These are phyloP conservation scores for Drosophila kanapiae DNA, from an alignment of 1,140 invertebrate genomes.

Conservation along the genomic window DNA sequence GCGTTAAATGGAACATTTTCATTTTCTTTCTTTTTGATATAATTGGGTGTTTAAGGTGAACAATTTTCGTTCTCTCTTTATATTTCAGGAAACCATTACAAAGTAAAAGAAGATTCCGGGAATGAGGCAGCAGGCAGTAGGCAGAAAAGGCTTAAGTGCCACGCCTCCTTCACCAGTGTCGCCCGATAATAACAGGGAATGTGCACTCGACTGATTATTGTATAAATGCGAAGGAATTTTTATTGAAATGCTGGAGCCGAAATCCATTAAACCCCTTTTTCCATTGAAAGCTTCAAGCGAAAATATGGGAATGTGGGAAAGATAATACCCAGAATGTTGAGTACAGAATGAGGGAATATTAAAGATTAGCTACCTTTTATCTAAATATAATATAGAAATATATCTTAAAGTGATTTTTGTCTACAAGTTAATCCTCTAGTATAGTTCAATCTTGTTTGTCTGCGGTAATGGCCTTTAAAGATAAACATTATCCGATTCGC, in stretches of 20 bases:
- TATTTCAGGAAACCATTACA: conserved; percentile 73
- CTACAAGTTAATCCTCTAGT: neutral
- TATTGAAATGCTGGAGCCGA: conserved; percentile 6
- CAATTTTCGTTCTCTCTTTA: conserved; percentile 48
- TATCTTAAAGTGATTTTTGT: neutral
- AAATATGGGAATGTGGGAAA: neutral
- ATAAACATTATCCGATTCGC: too few relatives aligned
- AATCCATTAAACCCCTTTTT: conserved; percentile 19
- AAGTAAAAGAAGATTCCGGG: conserved; percentile 21
- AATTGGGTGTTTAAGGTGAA: conserved; percentile 80
- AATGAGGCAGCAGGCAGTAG: conserved; percentile 12
- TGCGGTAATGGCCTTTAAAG: neutral
- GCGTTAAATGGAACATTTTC: conserved; percentile 74
- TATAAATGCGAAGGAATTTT: conserved; percentile 24
- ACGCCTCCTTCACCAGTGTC: conserved; percentile 8
- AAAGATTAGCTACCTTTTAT: neutral
- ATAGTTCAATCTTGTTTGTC: too few relatives aligned
- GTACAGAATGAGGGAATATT: neutral
- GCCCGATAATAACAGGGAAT: conserved; percentile 9
- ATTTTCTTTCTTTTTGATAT: conserved; percentile 52
- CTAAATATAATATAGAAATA: too few relatives aligned
- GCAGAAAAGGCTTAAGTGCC: conserved; percentile 63
- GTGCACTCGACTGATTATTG: conserved; percentile 33
- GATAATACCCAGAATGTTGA: neutral
- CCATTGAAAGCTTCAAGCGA: too few relatives aligned